These are phyloP conservation scores for Cydia splendana DNA, from an alignment of 1,140 invertebrate genomes.

Conservation along the genomic window DNA sequence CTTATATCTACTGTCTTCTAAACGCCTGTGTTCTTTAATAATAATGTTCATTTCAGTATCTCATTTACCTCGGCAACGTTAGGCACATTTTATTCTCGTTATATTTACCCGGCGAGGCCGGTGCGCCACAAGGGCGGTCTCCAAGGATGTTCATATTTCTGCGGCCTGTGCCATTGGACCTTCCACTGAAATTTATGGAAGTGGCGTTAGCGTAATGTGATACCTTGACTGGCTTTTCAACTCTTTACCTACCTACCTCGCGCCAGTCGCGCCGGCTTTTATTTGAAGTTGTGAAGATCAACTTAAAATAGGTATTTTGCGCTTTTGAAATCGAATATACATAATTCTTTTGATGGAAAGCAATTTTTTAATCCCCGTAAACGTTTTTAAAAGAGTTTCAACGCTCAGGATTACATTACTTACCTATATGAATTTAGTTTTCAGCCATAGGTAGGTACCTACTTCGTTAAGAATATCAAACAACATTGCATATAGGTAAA, in stretches of 20 bases:
- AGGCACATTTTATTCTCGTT: conserved; percentile 24
- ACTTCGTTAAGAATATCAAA: too few species aligned
- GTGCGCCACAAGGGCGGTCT: conserved; percentile 14
- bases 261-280: too few species aligned
- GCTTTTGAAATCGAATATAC: too few species aligned
- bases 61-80: not conserved
- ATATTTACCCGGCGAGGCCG: conserved; percentile 26
- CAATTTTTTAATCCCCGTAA: too few species aligned
- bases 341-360: too few species aligned
- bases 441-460: too few species aligned
- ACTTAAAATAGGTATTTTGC: too few species aligned
- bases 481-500: too few species aligned
- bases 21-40: conserved; percentile 2
- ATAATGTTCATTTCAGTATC: conserved; percentile 11
- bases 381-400: too few species aligned
- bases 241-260: not conserved
- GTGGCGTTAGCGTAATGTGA: not conserved
- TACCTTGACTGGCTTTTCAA: not conserved
- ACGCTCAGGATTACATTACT: too few species aligned
- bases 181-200: conserved; percentile 26
- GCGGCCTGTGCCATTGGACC: not conserved
- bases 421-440: too few species aligned
- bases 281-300: not conserved
- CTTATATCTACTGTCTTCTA: too few species aligned
- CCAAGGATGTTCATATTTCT: conserved; percentile 32